Conservation (phyloP, 2,113 vertebrate genomes). For the Pithys albifrons region DNA sequence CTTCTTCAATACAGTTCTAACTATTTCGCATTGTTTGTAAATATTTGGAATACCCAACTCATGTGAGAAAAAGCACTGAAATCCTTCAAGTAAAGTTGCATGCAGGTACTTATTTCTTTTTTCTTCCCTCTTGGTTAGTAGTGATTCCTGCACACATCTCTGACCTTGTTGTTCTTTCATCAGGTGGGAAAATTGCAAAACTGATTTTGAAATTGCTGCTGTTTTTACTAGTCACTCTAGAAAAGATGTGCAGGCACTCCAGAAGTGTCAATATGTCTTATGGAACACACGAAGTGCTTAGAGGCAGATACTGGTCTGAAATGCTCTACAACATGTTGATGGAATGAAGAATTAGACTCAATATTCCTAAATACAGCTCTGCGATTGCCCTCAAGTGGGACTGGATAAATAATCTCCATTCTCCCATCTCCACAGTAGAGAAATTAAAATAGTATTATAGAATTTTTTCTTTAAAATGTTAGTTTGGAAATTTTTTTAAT, state of each 20-base stretch:
- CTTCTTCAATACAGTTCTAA: not conserved
- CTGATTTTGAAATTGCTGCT: not conserved
- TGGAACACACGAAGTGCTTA: fast-evolving
- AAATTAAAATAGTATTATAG: not conserved
- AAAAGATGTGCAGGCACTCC: not conserved
- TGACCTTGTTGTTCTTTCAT: not conserved
- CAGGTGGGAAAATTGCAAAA: not conserved
- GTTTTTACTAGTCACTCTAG: not conserved
- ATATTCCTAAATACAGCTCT: not conserved
- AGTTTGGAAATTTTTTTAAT: not conserved
- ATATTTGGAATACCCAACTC: not conserved
- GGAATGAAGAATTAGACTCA: not conserved
- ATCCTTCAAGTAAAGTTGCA: not conserved
- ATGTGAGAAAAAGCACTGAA: not conserved
- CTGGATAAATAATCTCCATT: not conserved
- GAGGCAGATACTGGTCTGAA: not conserved
- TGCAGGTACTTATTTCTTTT: fast-evolving
- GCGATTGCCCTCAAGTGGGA: fast-evolving
- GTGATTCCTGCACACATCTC: not conserved
- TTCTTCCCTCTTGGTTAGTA: not conserved
- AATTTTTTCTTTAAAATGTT: not conserved
- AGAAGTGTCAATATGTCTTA: not conserved
- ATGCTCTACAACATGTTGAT: not conserved
- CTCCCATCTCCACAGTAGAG: not conserved
- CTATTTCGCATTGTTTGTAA: not conserved